Percentiles rank a stretch among this genome's conserved stretches.
phyloP scores from a whole-genome alignment of 2,888 invertebrate species.

The Cheilosia vernalis region DNA sequence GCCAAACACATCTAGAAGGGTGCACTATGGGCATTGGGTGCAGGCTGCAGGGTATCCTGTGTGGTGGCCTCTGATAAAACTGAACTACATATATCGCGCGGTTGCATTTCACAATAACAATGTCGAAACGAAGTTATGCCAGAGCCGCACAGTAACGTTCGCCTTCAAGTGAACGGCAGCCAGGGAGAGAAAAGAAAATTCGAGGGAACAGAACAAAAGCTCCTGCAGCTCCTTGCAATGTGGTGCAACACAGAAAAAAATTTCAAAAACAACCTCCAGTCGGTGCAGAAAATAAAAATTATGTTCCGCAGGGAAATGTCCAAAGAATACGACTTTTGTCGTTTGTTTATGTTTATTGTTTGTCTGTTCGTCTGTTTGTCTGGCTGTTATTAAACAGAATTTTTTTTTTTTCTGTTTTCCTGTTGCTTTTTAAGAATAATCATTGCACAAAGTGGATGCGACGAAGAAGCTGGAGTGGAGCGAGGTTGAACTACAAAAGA shows the following conservation, averaged over 20 bases:
- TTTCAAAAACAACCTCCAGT: not conserved
- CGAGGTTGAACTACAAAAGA: constrained; percentile 14
- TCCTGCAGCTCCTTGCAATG: constrained; percentile 35
- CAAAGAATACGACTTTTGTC: constrained; percentile 70
- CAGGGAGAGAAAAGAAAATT: constrained; percentile 68
- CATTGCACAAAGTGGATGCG: constrained; percentile 32
- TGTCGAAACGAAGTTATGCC: constrained; percentile 52
- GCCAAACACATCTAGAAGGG: constrained; percentile 69
- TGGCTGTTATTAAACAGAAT: constrained; percentile 72
- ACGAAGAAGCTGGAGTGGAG: constrained; percentile 13
- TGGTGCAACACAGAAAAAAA: constrained; percentile 20
- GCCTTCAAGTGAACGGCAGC: constrained; percentile 59
- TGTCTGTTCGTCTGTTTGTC: constrained; percentile 70
- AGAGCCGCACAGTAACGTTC: constrained; percentile 24
- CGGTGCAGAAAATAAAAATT: constrained; percentile 53
- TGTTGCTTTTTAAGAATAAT: constrained; percentile 41
- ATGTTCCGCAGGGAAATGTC: constrained; percentile 72
- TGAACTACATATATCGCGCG: constrained; percentile 71
- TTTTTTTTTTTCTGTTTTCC: not conserved
- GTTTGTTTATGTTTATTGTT: constrained; percentile 75
- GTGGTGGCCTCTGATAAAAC: constrained; percentile 33
- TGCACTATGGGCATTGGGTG: constrained; percentile 60
- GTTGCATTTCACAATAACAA: constrained; percentile 65
- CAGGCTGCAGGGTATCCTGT: not conserved
- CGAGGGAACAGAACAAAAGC: constrained; percentile 73